phyloP scores from a whole-genome alignment of 2,888 invertebrate species.

The Leucophenga montana region DNA sequence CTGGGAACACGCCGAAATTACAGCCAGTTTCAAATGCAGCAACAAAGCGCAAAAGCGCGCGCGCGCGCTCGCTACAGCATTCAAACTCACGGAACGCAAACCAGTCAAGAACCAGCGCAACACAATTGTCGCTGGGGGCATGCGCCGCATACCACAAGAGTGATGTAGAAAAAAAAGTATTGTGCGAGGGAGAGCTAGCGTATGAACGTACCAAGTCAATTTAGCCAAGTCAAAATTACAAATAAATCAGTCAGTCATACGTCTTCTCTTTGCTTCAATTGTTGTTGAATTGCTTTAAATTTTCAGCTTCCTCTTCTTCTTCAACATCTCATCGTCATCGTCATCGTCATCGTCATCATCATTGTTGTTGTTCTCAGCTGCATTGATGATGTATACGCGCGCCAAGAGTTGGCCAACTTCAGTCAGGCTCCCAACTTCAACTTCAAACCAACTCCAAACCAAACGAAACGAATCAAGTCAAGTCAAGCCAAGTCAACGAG shows the following conservation, averaged over 20 bases:
- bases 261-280: neutral
- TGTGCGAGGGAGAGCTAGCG: neutral
- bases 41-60: neutral
- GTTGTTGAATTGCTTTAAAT: no score
- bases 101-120: neutral
- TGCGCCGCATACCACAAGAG: conserved; percentile 9
- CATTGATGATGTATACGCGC: conserved; percentile 37
- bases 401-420: neutral
- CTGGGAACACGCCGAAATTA: conserved; percentile 15
- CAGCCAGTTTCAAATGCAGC: conserved; percentile 9
- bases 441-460: neutral
- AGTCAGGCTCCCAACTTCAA: neutral
- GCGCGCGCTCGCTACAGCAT: no score
- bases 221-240: conserved; percentile 33
- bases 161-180: neutral
- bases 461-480: neutral
- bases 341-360: no score
- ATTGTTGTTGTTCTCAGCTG: neutral
- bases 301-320: no score
- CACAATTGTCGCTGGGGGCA: conserved; percentile 2
- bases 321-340: no score
- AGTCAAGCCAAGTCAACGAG: conserved; percentile 16
- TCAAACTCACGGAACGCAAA: neutral
- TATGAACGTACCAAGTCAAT: conserved; percentile 19
- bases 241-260: conserved; percentile 33